These are phyloP conservation scores for Drosophila colorata DNA, from an alignment of 2,888 invertebrate species.

Conservation along the genomic window DNA sequence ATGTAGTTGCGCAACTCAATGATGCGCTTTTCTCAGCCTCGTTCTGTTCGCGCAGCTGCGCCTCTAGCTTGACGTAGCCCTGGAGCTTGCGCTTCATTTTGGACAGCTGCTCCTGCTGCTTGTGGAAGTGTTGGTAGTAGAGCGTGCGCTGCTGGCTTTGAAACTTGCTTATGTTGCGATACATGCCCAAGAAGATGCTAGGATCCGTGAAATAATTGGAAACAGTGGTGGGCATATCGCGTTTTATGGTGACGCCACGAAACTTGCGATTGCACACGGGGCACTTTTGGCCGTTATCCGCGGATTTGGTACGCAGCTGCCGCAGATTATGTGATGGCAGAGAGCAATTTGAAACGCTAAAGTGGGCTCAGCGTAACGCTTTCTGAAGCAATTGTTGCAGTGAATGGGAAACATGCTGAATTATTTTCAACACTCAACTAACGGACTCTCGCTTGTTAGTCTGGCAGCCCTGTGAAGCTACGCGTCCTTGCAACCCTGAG, in stretches of 20 bases:
- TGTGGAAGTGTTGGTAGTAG: constrained; percentile 28
- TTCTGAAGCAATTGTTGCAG: constrained; percentile 36
- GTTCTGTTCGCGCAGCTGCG: constrained; percentile 33
- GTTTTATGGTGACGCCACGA: constrained; percentile 21
- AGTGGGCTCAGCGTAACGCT: background rate
- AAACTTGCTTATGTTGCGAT: constrained; percentile 41
- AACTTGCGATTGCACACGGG: constrained; percentile 36
- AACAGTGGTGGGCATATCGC: constrained; percentile 39
- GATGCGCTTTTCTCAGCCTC: constrained; percentile 39
- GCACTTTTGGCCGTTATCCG: constrained; percentile 27
- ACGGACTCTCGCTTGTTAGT: constrained; percentile 17
- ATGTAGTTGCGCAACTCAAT: constrained; percentile 29
- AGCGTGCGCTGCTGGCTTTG: constrained; percentile 46
- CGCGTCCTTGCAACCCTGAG: constrained; percentile 1
- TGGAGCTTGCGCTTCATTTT: constrained; percentile 28
- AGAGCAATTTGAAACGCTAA: constrained; percentile 33
- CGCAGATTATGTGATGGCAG: constrained; percentile 59
- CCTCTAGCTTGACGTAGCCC: constrained; percentile 53
- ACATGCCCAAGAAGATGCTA: constrained; percentile 32
- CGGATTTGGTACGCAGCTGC: constrained; percentile 16
- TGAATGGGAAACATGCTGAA: constrained; percentile 45
- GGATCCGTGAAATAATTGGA: constrained; percentile 60
- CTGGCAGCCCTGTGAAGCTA: constrained; percentile 18
- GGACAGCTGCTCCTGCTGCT: background rate
- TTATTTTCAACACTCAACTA: constrained; percentile 6